Conservation (phyloP, 2,797 vertebrate genomes). For the Chrosomus eos region DNA sequence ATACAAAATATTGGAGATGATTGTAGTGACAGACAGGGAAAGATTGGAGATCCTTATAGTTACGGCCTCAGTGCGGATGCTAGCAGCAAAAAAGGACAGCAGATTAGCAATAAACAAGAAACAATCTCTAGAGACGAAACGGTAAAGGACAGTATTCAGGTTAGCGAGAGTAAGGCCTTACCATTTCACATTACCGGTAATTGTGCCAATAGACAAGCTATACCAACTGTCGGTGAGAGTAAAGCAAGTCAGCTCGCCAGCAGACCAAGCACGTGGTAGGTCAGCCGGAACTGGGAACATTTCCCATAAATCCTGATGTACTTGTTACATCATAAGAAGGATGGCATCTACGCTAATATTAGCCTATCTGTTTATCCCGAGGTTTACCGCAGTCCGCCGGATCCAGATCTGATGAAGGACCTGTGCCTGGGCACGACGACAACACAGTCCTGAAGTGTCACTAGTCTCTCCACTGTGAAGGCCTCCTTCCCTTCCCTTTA, state of each 20-base stretch:
- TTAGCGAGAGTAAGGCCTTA: neutral
- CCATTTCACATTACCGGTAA: neutral
- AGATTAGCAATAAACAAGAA: slow-evolving; percentile 1
- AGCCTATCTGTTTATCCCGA: no score
- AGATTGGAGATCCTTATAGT: neutral
- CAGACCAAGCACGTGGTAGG: neutral
- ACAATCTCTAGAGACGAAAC: neutral
- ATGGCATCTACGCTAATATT: no score
- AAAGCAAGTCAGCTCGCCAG: neutral
- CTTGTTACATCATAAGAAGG: no score
- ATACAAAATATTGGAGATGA: neutral
- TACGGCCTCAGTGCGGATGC: neutral
- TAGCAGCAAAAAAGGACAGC: neutral
- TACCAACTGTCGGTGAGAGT: neutral
- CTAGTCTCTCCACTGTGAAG: no score
- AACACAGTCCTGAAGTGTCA: no score
- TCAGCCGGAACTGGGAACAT: no score
- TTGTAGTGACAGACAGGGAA: neutral
- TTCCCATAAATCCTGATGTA: no score
- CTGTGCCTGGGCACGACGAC: no score
- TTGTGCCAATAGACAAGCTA: neutral
- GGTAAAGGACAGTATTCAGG: neutral
- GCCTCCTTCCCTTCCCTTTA: no score
- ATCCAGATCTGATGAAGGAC: no score
- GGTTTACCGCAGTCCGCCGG: no score